These are phyloP conservation scores for Euthynnus affinis DNA, from an alignment of 2,797 vertebrate species.

Conservation along the genomic window DNA sequence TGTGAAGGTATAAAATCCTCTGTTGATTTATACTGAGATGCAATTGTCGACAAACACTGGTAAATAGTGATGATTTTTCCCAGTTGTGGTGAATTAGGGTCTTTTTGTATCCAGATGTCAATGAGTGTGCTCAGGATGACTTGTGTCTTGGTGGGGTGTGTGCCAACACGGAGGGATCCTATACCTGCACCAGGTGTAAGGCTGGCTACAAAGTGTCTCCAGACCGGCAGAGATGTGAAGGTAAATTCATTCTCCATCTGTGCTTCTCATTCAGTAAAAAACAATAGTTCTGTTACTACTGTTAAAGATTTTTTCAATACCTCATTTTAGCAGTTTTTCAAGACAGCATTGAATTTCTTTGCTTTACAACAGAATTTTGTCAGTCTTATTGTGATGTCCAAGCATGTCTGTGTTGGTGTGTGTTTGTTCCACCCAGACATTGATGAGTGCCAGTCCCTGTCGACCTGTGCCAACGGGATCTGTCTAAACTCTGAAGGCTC, in stretches of 20 bases:
- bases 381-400: not conserved
- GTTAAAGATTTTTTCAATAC: slow-evolving; percentile 21
- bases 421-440: slow-evolving; percentile 75
- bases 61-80: slow-evolving; percentile 7
- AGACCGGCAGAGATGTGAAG: slow-evolving; percentile 82
- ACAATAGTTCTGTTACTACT: slow-evolving; percentile 18
- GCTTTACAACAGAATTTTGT: slow-evolving; percentile 9
- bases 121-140: slow-evolving; percentile 82
- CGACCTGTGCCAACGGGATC: slow-evolving; percentile 86
- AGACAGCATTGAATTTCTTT: slow-evolving; percentile 23
- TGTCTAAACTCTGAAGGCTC: slow-evolving; percentile 92
- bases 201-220: slow-evolving; percentile 84
- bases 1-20: slow-evolving; percentile 88
- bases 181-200: slow-evolving; percentile 87
- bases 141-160: slow-evolving; percentile 84
- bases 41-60: not conserved
- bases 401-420: slow-evolving; percentile 35
- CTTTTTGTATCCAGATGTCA: slow-evolving; percentile 74
- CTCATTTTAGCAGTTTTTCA: slow-evolving; percentile 35
- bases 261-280: slow-evolving; percentile 30
- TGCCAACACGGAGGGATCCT: slow-evolving; percentile 91
- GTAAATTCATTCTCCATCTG: slow-evolving; percentile 65
- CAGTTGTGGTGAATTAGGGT: slow-evolving; percentile 19
- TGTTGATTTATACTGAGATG: slow-evolving; percentile 24
- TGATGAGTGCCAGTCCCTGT: slow-evolving; percentile 82